phyloP scores from a whole-genome alignment of 2,888 invertebrate genomes.

The Zygothrica quintamaculata region DNA sequence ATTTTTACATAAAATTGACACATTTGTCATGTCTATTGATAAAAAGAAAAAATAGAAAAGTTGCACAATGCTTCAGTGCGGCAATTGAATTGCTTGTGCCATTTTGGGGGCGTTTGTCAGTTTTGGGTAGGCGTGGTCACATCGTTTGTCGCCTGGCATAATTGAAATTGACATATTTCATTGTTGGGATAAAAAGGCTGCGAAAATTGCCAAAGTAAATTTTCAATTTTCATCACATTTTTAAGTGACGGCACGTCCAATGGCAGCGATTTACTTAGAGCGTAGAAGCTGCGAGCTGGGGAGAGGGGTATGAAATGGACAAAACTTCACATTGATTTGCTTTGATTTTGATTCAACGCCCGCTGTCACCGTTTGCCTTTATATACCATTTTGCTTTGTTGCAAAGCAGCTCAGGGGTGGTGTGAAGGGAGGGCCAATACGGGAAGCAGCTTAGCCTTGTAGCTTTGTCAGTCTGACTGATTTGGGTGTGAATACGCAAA shows the following conservation, averaged over 20 bases:
- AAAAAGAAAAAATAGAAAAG: conserved; percentile 43
- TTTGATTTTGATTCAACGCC: conserved; percentile 73
- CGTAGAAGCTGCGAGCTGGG: background rate
- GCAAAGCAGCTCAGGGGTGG: conserved; percentile 45
- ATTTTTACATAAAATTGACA: conserved; percentile 65
- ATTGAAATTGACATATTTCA: conserved; percentile 78
- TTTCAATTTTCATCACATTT: conserved; percentile 73
- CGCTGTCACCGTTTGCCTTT: conserved; percentile 64
- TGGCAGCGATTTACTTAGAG: too few species aligned
- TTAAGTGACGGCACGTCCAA: conserved; percentile 30
- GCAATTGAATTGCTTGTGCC: conserved; percentile 67
- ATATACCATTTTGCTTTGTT: conserved; percentile 72
- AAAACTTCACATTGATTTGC: conserved; percentile 67
- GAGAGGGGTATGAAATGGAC: conserved; percentile 12
- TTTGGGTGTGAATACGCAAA: background rate
- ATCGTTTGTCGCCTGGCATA: conserved; percentile 51
- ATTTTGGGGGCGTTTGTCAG: conserved; percentile 5
- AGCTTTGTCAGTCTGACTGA: conserved; percentile 52
- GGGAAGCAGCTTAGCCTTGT: conserved; percentile 51
- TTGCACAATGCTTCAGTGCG: conserved; percentile 24
- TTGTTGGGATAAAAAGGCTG: conserved; percentile 60
- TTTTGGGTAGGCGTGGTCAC: background rate
- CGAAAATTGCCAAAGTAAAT: conserved; percentile 75
- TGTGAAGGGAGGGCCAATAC: background rate
- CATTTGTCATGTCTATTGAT: conserved; percentile 60